Evolutionary conservation across 2,888 invertebrate genomes (phyloP).

Genomic region (Polyommatus icarus): DNA sequence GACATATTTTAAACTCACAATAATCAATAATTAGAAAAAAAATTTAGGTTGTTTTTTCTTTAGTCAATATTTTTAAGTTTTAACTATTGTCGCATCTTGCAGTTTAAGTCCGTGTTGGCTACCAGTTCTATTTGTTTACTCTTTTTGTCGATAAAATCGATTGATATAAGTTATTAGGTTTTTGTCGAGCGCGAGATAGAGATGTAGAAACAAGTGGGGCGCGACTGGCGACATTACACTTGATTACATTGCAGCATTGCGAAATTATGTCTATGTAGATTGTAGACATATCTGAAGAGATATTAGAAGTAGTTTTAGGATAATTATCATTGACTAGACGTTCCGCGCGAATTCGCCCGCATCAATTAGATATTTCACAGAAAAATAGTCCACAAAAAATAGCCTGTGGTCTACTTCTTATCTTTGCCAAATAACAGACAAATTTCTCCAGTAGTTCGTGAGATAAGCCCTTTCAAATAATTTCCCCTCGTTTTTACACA

Average conservation of each 20-base stretch:
- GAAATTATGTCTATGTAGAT: conserved; percentile 6
- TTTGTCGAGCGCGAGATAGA: conserved; percentile 27
- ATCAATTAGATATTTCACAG: too few species aligned
- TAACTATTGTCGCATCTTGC: conserved; percentile 48
- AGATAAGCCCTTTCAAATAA: too few species aligned
- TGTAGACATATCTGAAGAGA: not conserved
- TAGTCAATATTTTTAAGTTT: not conserved
- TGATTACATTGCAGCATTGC: conserved; percentile 3
- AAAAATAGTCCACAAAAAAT: too few species aligned
- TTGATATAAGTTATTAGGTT: conserved; percentile 48
- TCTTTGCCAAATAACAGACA: too few species aligned
- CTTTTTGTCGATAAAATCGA: conserved; percentile 63
- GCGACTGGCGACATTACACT: conserved; percentile 3
- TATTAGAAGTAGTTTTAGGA: not conserved
- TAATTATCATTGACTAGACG: too few species aligned
- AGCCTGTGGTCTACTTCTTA: too few species aligned
- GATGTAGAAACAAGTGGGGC: conserved; percentile 23
- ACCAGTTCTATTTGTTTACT: conserved; percentile 60
- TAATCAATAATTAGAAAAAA: too few species aligned
- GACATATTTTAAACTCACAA: too few species aligned
- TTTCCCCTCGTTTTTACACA: too few species aligned
- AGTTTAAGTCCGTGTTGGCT: conserved; percentile 44
- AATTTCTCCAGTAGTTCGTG: too few species aligned
- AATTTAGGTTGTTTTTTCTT: not conserved
- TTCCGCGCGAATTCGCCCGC: too few species aligned